Percentiles rank a stretch among this genome's conserved stretches.
Conservation (phyloP, 2,113 vertebrate species). For the Myanophis thanlyinensis region DNA sequence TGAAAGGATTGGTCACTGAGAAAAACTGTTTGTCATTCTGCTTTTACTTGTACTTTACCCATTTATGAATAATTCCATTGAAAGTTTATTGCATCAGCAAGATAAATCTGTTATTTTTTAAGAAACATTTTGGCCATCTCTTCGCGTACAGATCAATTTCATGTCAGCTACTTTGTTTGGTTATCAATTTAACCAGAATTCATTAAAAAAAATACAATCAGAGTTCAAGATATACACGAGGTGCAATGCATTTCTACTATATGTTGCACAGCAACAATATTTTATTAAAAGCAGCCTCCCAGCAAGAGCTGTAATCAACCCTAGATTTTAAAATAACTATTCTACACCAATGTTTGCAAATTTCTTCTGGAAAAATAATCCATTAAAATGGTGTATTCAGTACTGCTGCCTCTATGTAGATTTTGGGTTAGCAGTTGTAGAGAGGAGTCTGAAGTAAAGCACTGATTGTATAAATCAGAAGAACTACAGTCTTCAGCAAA, state of each 20-base stretch:
- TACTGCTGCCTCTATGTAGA: constrained; percentile 31
- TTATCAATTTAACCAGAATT: constrained; percentile 37
- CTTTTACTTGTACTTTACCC: constrained; percentile 24
- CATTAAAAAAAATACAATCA: constrained; percentile 47
- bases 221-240: constrained; percentile 59
- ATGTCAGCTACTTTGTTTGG: constrained; percentile 33
- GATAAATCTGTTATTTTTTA: constrained; percentile 34
- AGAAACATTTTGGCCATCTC: constrained; percentile 34
- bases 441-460: constrained; percentile 8
- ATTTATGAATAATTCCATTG: constrained; percentile 40
- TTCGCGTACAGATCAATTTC: constrained; percentile 37
- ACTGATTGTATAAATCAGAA: constrained; percentile 20
- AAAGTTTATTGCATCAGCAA: constrained; percentile 23
- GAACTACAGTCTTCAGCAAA: constrained; percentile 17
- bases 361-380: constrained; percentile 10
- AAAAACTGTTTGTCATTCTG: constrained; percentile 37
- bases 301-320: constrained; percentile 51
- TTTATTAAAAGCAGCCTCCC: constrained; percentile 59
- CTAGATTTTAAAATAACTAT: constrained; percentile 34
- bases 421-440: constrained; percentile 12
- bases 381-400: not conserved
- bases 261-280: constrained; percentile 69
- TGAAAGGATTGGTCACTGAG: constrained; percentile 30
- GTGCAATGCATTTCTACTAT: constrained; percentile 65
- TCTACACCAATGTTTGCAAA: constrained; percentile 28